Base-by-base conservation (phyloP, 1,140 invertebrate genomes). In the Panagrolaimus sp. region DNA sequence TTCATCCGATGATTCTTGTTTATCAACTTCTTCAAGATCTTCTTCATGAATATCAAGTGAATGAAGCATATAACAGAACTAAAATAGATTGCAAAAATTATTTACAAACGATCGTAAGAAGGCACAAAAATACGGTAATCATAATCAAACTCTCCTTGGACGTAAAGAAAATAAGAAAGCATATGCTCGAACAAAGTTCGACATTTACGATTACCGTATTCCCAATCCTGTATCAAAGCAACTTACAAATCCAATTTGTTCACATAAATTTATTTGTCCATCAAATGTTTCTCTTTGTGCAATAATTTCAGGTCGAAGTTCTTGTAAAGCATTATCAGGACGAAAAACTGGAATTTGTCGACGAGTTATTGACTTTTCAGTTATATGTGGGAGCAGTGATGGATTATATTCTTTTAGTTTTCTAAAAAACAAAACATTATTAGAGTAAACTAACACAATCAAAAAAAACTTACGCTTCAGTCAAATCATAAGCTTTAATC, bases 341-440 rank as follows among this genome's bases (percentile, higher is more conserved):
- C 77, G 46, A 67, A 83, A 82, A 45, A 73, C 75, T 7, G 27
- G 20, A 20, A 79, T 69, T 65, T 78, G 80, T 48, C 74, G 76
- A 42, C 81, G 62, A 16, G 63, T 90, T 8, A 93, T 87, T 23
- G 91, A 89, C 84, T 97, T 97, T 83, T 99, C 96, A 85, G 95
- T 96, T 8, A 94, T 88, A 86, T 98, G 98, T 20, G 91, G 91
- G 25, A 89, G 87, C 83, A 98, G 95, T 44, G 91, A 92, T 1
- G 95, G 94, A 7, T 92, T 94, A 85, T 98, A 99, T 83, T 93
- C 91, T 68, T 90, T 88, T 65, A 95, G 91, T 88, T 93, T 97
- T 70, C 91, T 91, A 83, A 70, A 80, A 77, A 8, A 5, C 8
- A 16, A 42, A 38, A 38, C n/a, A 7, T 7, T 46, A 11, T 53